Conservation (phyloP, 2,888 invertebrate species). For the Drosophila colorata region DNA sequence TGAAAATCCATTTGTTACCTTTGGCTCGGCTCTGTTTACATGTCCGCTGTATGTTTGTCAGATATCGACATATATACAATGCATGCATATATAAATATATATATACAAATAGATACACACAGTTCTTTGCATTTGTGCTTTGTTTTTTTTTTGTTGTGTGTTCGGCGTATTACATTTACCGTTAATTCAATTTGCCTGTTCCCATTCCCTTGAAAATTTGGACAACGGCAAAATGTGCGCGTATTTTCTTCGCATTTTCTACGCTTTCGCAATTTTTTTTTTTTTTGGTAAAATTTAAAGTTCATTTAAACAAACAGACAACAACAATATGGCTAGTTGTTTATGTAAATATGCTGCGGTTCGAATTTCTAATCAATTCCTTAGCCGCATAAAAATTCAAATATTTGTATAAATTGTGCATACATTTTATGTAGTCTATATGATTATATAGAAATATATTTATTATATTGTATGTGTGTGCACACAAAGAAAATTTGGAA, state of each 20-base stretch:
- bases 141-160: conserved; percentile 1
- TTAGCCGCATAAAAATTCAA: conserved; percentile 22
- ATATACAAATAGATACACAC: conserved; percentile 30
- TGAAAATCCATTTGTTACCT: conserved; percentile 81
- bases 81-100: conserved; percentile 8
- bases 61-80: conserved; percentile 31
- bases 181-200: conserved; percentile 68
- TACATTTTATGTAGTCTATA: not conserved
- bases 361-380: conserved; percentile 58
- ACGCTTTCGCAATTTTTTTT: not conserved
- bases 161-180: conserved; percentile 58
- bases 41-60: conserved; percentile 34
- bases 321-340: conserved; percentile 40
- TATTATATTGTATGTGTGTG: too few species aligned
- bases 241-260: conserved; percentile 10
- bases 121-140: conserved; percentile 38
- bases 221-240: conserved; percentile 1
- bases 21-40: conserved; percentile 75
- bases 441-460: conserved; percentile 5
- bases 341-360: conserved; percentile 57
- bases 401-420: conserved; percentile 3
- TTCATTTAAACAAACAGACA: conserved; percentile 36
- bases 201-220: conserved; percentile 20
- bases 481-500: not conserved
- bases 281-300: conserved; percentile 32